Percentiles rank a stretch among this genome's conserved stretches.
These are phyloP conservation scores for Aspiorhynchus laticeps DNA, from an alignment of 2,113 vertebrate species.

Conservation along the genomic window DNA sequence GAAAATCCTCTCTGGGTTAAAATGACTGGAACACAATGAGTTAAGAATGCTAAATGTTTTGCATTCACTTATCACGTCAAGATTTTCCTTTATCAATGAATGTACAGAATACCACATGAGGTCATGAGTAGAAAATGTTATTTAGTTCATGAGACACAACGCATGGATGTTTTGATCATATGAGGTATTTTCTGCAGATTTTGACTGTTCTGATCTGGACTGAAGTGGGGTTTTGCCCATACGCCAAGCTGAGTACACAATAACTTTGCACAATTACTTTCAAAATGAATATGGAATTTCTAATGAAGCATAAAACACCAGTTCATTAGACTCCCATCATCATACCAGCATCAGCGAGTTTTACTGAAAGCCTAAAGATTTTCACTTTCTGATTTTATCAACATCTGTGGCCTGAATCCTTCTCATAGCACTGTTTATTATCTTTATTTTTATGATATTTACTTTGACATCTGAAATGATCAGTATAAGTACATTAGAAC, in stretches of 20 bases:
- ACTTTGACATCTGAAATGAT: constrained; percentile 7
- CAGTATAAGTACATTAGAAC: constrained; percentile 6
- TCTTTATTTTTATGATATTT: not conserved
- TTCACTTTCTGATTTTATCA: not conserved
- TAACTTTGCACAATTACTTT: not conserved
- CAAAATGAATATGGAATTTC: not conserved
- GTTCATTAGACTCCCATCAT: not conserved
- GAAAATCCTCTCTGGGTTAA: too few relatives aligned
- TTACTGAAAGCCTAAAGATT: not conserved
- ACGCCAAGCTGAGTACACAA: not conserved
- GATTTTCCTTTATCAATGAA: not conserved
- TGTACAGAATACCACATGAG: not conserved
- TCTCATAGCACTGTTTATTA: not conserved
- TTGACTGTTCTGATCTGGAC: not conserved
- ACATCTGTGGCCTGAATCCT: not conserved
- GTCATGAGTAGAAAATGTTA: not conserved
- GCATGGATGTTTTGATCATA: not conserved
- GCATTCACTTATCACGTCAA: not conserved
- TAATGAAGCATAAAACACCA: not conserved
- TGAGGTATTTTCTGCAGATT: not conserved
- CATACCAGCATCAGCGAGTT: not conserved
- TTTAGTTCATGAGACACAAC: constrained; percentile 3
- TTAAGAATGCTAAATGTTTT: not conserved
- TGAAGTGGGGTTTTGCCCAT: not conserved
- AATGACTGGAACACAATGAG: too few relatives aligned